Conservation (phyloP, 2,888 invertebrate species). For the Dilophus febrilis region DNA sequence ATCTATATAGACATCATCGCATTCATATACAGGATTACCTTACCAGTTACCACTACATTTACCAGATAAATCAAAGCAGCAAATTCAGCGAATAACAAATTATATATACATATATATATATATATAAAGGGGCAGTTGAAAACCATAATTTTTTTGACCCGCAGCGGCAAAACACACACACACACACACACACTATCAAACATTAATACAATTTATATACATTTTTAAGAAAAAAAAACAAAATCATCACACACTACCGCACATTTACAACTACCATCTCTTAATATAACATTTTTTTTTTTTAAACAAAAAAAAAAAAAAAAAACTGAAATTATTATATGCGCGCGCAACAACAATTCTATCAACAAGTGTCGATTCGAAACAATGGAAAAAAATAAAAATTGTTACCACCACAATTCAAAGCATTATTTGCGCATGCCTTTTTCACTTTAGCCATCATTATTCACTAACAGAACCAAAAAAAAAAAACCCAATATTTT, state of each 20-base stretch:
- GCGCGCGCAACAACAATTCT: too few species aligned
- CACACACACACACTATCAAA: constrained; percentile 4
- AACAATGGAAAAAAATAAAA: constrained; percentile 2
- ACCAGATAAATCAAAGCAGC: background rate
- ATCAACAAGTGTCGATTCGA: constrained; percentile 2
- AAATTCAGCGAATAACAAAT: background rate
- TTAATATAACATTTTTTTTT: background rate
- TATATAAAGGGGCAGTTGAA: background rate
- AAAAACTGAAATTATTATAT: too few species aligned
- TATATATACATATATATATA: background rate
- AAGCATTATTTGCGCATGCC: too few species aligned
- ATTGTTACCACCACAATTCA: too few species aligned
- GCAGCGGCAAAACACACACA: constrained; percentile 8
- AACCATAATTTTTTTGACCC: constrained; percentile 9
- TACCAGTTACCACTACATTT: too few species aligned
- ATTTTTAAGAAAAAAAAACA: background rate
- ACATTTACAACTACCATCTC: background rate
- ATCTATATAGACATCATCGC: too few species aligned
- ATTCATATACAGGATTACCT: too few species aligned
- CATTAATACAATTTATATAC: constrained; percentile 1
- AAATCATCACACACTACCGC: background rate
- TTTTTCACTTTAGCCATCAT: too few species aligned
- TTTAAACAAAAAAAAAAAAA: background rate
- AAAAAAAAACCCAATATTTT: too few species aligned
- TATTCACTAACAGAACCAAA: too few species aligned